Evolutionary conservation across 2,113 vertebrate species (phyloP).

Genomic region (Seriola rivoliana): DNA sequence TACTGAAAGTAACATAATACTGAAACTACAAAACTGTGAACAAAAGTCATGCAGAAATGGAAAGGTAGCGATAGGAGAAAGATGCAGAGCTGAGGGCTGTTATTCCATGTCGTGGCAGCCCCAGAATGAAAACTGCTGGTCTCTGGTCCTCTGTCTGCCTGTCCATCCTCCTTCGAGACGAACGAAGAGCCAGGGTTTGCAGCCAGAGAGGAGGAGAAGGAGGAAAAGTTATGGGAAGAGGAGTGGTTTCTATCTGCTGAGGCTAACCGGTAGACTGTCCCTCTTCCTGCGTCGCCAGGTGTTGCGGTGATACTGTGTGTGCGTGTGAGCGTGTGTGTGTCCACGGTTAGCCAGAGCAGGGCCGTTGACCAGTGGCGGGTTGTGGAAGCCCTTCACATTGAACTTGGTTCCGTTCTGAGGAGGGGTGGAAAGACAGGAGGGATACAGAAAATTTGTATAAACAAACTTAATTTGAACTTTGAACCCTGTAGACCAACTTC

Average conservation of each 20-base stretch:
- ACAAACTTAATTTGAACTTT: background rate
- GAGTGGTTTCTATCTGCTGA: constrained; percentile 91
- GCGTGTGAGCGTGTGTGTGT: constrained; percentile 82
- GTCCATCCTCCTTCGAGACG: constrained; percentile 56
- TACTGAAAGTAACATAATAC: constrained; percentile 60
- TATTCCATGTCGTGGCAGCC: constrained; percentile 17
- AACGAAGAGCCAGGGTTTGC: constrained; percentile 44
- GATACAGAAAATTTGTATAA: background rate
- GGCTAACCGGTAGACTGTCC: constrained; percentile 93
- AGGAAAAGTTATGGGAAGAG: background rate
- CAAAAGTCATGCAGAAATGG: constrained; percentile 87
- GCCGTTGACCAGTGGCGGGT: constrained; percentile 85
- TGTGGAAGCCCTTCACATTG: constrained; percentile 91
- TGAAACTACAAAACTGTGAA: constrained; percentile 31
- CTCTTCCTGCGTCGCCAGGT: constrained; percentile 94
- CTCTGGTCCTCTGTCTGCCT: constrained; percentile 63
- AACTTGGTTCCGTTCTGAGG: constrained; percentile 89
- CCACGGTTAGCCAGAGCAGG: constrained; percentile 78
- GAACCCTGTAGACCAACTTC: background rate
- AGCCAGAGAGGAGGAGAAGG: constrained; percentile 36
- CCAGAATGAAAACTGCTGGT: constrained; percentile 69
- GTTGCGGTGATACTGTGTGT: constrained; percentile 92
- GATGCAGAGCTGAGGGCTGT: constrained; percentile 53
- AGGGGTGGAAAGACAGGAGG: background rate
- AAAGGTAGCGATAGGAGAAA: constrained; percentile 56